phyloP scores from a whole-genome alignment of 2,113 vertebrate genomes.

The Chlorocebus sabaeus region DNA sequence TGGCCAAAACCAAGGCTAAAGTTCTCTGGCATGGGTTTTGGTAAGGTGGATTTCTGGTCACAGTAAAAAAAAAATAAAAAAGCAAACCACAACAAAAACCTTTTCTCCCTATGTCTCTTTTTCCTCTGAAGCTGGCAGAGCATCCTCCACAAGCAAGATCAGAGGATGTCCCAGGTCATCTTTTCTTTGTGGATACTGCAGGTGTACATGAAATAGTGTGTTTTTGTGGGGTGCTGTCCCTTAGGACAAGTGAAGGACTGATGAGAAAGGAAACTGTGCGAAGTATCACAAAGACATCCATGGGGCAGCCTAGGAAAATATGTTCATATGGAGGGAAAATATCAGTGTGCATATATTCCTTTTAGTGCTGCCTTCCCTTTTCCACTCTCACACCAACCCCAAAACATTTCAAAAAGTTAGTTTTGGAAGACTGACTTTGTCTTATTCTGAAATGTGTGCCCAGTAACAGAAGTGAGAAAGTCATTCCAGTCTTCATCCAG shows the following conservation, averaged over 20 bases:
- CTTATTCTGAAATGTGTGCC: background rate
- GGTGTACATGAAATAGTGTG: background rate
- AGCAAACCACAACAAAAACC: background rate
- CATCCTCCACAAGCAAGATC: accelerated
- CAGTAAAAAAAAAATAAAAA: background rate
- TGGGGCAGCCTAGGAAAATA: background rate
- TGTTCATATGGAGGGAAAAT: background rate
- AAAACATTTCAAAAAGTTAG: background rate
- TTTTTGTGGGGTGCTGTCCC: accelerated
- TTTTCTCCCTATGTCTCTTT: background rate
- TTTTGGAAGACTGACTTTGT: background rate
- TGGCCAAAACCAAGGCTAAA: background rate
- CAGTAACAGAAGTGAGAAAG: background rate
- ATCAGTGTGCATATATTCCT: background rate
- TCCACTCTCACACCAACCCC: background rate
- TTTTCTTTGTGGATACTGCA: background rate
- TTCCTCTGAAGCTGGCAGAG: background rate
- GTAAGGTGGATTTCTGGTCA: background rate
- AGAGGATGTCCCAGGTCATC: no score
- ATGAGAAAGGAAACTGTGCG: background rate
- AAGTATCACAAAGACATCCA: background rate
- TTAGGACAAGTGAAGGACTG: background rate
- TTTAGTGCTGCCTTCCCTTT: background rate
- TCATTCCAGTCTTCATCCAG: background rate
- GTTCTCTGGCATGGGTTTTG: background rate